Percentiles rank a stretch among this genome's conserved stretches.
phyloP scores from a whole-genome alignment of 2,888 invertebrate species.

The Caradrina clavipalpis region DNA sequence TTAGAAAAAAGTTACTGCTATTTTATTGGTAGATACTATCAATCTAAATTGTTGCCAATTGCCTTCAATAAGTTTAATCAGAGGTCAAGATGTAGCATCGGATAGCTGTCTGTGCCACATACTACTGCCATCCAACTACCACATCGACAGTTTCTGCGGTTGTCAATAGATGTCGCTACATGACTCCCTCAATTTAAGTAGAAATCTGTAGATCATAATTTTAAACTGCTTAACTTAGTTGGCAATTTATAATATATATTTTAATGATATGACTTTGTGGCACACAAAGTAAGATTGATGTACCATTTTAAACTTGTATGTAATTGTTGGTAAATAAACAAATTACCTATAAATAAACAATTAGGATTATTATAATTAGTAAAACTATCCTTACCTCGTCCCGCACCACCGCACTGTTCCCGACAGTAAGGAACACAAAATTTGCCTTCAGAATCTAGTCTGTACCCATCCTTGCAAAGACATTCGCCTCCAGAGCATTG shows the following conservation, averaged over 20 bases:
- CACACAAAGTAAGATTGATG: too few relatives aligned
- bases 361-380: background rate
- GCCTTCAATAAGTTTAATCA: background rate
- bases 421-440: slow-evolving; percentile 92
- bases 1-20: background rate
- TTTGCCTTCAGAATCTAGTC: slow-evolving; percentile 89
- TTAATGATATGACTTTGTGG: too few relatives aligned
- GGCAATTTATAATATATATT: too few relatives aligned
- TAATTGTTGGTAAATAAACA: too few relatives aligned
- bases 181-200: background rate
- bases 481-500: slow-evolving; percentile 92
- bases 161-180: background rate
- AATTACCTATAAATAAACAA: too few relatives aligned
- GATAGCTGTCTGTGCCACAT: background rate
- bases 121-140: background rate
- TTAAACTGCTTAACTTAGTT: too few relatives aligned
- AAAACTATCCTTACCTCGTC: slow-evolving; percentile 74
- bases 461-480: slow-evolving; percentile 91
- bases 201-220: too few relatives aligned
- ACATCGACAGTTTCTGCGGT: background rate
- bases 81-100: background rate
- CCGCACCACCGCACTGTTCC: slow-evolving; percentile 84
- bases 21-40: too few relatives aligned
- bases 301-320: too few relatives aligned
- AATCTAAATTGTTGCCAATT: slow-evolving; percentile 1